phyloP scores from a whole-genome alignment of 2,113 vertebrate genomes.

The Silurus glanis region DNA sequence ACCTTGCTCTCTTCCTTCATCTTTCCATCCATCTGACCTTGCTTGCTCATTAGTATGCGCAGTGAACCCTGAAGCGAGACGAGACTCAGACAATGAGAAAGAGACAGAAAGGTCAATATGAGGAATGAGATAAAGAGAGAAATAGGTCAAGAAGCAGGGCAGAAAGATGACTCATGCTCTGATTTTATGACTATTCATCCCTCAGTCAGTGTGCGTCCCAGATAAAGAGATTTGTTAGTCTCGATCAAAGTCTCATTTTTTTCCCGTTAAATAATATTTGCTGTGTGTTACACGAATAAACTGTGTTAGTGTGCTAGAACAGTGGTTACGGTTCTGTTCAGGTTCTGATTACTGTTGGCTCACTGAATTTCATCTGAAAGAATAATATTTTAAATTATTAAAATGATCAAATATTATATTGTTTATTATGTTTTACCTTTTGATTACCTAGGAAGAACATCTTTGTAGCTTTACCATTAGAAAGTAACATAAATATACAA shows the following conservation, averaged over 20 bases:
- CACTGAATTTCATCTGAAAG: not conserved
- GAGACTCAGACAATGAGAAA: not conserved
- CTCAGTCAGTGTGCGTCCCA: not conserved
- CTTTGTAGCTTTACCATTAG: not conserved
- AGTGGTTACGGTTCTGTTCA: not conserved
- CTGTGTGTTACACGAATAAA: not conserved
- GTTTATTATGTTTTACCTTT: not conserved
- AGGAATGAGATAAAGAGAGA: not conserved
- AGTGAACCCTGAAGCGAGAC: not conserved
- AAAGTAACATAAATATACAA: not conserved
- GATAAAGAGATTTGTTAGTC: not conserved
- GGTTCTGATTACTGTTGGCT: not conserved
- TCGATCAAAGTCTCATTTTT: not conserved
- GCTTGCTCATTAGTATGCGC: constrained; percentile 19
- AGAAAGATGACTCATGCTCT: constrained; percentile 8
- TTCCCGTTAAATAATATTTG: not conserved
- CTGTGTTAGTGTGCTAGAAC: not conserved
- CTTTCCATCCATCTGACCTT: constrained; percentile 3
- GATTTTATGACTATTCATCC: not conserved
- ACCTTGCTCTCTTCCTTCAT: not conserved
- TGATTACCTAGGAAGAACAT: not conserved
- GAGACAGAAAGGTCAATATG: not conserved
- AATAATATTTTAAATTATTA: not conserved
- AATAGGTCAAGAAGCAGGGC: not conserved
- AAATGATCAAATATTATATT: not conserved